A percentile compares a stretch with the other conserved stretches of the same genome.
These are phyloP conservation scores for Tenthredo livida DNA, from an alignment of 2,888 invertebrate genomes.

Conservation along the genomic window DNA sequence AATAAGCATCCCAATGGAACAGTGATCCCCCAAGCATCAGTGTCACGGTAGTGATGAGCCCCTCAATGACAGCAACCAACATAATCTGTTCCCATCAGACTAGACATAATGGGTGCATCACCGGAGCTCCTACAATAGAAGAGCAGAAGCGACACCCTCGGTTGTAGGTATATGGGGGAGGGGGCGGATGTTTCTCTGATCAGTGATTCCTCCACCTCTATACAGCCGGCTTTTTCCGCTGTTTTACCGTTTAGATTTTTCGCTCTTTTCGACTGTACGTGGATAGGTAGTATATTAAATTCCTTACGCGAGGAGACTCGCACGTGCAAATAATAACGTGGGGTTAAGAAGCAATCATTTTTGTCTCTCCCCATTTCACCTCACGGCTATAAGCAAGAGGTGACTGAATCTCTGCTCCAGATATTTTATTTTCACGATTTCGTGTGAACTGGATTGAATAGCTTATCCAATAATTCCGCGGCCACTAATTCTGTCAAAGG, in stretches of 20 bases:
- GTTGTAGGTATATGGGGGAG: constrained; percentile 58
- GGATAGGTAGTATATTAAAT: constrained; percentile 75
- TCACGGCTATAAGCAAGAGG: background rate
- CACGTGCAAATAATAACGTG: constrained; percentile 75
- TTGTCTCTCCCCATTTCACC: background rate
- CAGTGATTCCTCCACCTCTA: constrained; percentile 12
- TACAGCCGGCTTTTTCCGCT: constrained; percentile 3
- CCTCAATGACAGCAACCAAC: constrained; percentile 75
- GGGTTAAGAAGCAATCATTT: constrained; percentile 48
- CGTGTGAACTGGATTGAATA: background rate
- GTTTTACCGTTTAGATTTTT: constrained; percentile 39
- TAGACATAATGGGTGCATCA: constrained; percentile 75
- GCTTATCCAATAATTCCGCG: background rate
- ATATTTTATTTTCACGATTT: background rate
- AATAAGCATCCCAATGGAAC: constrained; percentile 63
- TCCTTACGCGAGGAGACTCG: constrained; percentile 72
- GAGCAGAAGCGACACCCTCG: constrained; percentile 53
- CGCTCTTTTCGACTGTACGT: background rate
- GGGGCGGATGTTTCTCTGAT: constrained; percentile 17
- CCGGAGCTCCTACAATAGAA: constrained; percentile 68
- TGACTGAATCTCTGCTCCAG: background rate
- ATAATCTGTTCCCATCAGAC: constrained; percentile 76
- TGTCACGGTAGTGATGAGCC: constrained; percentile 73
- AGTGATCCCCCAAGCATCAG: constrained; percentile 66
- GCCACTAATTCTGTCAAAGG: background rate